Conservation (phyloP, 2,888 invertebrate genomes). For the Thereva unica region DNA sequence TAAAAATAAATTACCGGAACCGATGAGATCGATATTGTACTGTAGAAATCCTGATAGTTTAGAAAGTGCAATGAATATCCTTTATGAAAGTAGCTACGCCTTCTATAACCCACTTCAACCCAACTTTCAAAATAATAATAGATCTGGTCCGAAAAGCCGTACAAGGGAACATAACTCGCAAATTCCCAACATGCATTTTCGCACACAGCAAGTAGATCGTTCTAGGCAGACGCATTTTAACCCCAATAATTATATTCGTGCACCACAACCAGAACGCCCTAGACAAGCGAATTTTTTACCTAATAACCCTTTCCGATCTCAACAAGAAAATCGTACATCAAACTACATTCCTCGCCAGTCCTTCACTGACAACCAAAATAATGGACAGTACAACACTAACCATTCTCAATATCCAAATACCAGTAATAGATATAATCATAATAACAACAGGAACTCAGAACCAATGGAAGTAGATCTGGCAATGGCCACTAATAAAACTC, state of each 20-base stretch:
- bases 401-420: too few species aligned
- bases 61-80: not conserved
- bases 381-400: too few species aligned
- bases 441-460: too few species aligned
- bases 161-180: not conserved
- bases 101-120: not conserved
- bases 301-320: too few species aligned
- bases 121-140: not conserved
- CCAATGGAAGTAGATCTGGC: too few species aligned
- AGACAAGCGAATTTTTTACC: not conserved
- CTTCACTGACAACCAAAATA: too few species aligned
- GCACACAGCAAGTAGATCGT: too few species aligned
- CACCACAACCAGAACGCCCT: not conserved
- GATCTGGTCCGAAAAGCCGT: not conserved
- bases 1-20: constrained; percentile 8
- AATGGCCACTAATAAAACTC: too few species aligned
- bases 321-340: too few species aligned
- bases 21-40: constrained; percentile 4
- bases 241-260: not conserved
- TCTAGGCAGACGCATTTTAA: too few species aligned
- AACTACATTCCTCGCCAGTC: too few species aligned
- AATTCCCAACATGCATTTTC: too few species aligned
- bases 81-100: not conserved
- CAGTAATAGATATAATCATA: not conserved
- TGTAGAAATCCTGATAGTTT: not conserved